Percentiles rank a stretch among this genome's conserved stretches.
Conservation (phyloP, 2,797 vertebrate species). For the Syndactyla subalaris region DNA sequence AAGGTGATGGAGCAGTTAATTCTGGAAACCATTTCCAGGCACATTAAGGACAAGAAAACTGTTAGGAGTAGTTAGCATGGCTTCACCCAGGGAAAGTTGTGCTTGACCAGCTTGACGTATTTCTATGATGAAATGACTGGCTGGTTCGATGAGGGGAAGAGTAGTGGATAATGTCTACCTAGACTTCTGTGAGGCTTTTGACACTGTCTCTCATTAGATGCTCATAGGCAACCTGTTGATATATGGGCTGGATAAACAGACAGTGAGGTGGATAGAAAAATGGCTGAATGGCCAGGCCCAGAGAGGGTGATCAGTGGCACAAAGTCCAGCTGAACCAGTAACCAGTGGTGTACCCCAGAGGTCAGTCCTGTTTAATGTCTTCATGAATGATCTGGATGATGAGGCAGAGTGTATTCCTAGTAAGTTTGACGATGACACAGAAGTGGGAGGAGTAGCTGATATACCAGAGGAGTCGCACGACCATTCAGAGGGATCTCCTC, state of each 20-base stretch:
- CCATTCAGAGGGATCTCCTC: too few species aligned
- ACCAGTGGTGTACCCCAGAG: not conserved
- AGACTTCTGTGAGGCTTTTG: not conserved
- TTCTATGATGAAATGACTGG: not conserved
- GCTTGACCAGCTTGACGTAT: not conserved
- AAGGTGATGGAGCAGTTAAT: not conserved
- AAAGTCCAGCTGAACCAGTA: not conserved
- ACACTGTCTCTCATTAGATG: not conserved
- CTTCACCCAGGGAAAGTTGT: not conserved
- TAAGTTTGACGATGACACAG: not conserved
- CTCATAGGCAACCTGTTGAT: not conserved
- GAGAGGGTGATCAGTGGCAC: not conserved
- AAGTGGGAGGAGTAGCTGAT: not conserved
- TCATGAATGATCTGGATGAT: not conserved
- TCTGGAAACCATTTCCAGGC: not conserved
- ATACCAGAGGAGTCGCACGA: not conserved
- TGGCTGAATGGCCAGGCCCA: not conserved
- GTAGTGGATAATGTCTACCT: not conserved
- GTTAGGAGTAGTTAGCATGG: not conserved
- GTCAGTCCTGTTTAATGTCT: not conserved
- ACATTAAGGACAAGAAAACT: not conserved
- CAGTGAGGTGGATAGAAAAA: not conserved
- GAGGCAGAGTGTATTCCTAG: not conserved
- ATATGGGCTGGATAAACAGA: not conserved
- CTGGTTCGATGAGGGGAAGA: not conserved